These are phyloP conservation scores for Drymonia ruficornis DNA, from an alignment of 2,888 invertebrate species.

Conservation along the genomic window DNA sequence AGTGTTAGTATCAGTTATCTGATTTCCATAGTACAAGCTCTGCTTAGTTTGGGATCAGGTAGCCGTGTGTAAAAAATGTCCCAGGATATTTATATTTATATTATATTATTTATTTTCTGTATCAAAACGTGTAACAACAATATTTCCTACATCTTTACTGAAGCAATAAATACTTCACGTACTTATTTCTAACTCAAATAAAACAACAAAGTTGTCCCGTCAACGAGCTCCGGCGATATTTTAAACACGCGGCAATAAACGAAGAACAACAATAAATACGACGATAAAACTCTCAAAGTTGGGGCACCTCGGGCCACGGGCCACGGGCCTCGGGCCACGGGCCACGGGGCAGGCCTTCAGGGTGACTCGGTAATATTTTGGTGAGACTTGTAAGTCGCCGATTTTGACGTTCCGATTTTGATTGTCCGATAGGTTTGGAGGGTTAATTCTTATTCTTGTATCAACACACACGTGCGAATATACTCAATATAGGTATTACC, in stretches of 20 bases:
- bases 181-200: background rate
- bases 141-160: background rate
- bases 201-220: constrained; percentile 17
- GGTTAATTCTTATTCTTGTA: background rate
- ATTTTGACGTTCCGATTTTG: background rate
- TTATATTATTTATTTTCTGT: background rate
- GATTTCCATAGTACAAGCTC: too few relatives aligned
- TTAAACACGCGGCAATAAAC: constrained; percentile 26
- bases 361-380: constrained; percentile 20
- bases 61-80: too few relatives aligned
- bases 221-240: constrained; percentile 24
- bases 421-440: background rate
- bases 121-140: background rate
- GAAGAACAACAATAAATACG: constrained; percentile 36
- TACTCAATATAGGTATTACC: too few relatives aligned
- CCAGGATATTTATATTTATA: too few relatives aligned
- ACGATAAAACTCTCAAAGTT: constrained; percentile 23
- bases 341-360: background rate
- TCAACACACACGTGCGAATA: too few relatives aligned
- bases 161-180: background rate
- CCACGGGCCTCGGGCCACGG: background rate
- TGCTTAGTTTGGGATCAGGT: too few relatives aligned
- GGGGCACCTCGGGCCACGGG: background rate
- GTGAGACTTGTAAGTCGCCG: constrained; percentile 11
- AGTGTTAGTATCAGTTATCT: too few relatives aligned